Evolutionary conservation across 1,140 invertebrate species (phyloP), one percentile per base, ranked within the genome.

Genomic region (Camponotus pennsylvanicus): DNA sequence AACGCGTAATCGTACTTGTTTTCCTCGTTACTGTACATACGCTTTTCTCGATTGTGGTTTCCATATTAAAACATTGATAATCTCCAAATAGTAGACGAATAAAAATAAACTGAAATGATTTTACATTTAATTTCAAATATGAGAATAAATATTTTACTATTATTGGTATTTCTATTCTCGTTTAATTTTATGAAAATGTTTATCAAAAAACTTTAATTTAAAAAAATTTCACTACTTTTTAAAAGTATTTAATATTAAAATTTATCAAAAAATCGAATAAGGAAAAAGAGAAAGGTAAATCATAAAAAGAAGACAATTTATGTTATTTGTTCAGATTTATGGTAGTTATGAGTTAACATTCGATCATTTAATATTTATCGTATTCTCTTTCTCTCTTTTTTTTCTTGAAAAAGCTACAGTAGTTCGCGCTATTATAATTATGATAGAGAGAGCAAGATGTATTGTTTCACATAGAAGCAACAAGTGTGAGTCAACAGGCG

Each of bases 401-500:
- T 8, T 45, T 45, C 71, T 89, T 59, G 55, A 77, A 89, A 89
- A 89, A 79, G 73, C 87, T 84, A 63, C 59, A 15, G 32, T 21
- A 27, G 40, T 49, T 18, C 61, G n/a, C 18, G 76, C 1, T 8
- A 18, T 6, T 42, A 57, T 45, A 86, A 87, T 88, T 90, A 42
- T 11, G n/a, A 40, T 40, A 40, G 37, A 40, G 37, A 8, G 86
- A 80, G 89, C 88, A 88, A 90, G 89, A 86, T 59, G 71, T 75
- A 57, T 75, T 63, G 77, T 27, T 71, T 21, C 18, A n/a, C 32
- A 6, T 52, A 42, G 66, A 78, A 86, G 82, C 73, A 90, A 91
- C 90, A 91, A 89, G 90, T 91, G 90, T 70, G 61, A 52, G 78
- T 67, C 18, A 40, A 57, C 49, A 52, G 49, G 63, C n/a, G 90